A percentile compares a stretch with the other conserved stretches of the same genome.
phyloP scores from a whole-genome alignment of 2,797 vertebrate genomes.

The Chaetodon trifasciatus region DNA sequence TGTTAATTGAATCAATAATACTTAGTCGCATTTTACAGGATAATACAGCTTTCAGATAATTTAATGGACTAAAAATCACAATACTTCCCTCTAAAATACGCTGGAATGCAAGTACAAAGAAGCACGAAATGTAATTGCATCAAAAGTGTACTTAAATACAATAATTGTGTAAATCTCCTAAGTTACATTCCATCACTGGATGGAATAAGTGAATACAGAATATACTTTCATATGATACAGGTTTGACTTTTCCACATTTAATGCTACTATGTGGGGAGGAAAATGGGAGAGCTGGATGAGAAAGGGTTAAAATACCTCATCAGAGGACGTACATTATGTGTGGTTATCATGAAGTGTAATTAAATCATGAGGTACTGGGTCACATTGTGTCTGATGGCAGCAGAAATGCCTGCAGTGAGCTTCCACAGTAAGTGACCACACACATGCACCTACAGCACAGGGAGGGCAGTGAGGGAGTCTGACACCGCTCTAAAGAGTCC shows the following conservation, averaged over 20 bases:
- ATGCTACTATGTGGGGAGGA: background rate
- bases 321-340: conserved; percentile 15
- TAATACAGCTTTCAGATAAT: background rate
- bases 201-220: background rate
- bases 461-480: conserved; percentile 37
- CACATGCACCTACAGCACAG: conserved; percentile 43
- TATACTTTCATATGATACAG: background rate
- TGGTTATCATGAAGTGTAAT: conserved; percentile 35
- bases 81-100: background rate
- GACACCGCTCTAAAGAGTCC: conserved; percentile 53
- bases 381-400: conserved; percentile 29
- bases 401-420: conserved; percentile 42
- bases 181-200: background rate
- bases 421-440: conserved; percentile 29
- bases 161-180: background rate
- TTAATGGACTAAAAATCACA: background rate
- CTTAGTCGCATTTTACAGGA: background rate
- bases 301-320: conserved; percentile 25
- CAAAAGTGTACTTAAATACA: background rate
- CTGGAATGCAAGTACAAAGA: background rate
- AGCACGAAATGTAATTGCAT: background rate
- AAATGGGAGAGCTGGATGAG: background rate
- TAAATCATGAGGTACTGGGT: conserved; percentile 15
- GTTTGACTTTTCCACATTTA: background rate
- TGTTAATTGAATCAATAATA: background rate